These are phyloP conservation scores for Urechis unicinctus DNA, from an alignment of 2,888 invertebrate species.

Conservation along the genomic window DNA sequence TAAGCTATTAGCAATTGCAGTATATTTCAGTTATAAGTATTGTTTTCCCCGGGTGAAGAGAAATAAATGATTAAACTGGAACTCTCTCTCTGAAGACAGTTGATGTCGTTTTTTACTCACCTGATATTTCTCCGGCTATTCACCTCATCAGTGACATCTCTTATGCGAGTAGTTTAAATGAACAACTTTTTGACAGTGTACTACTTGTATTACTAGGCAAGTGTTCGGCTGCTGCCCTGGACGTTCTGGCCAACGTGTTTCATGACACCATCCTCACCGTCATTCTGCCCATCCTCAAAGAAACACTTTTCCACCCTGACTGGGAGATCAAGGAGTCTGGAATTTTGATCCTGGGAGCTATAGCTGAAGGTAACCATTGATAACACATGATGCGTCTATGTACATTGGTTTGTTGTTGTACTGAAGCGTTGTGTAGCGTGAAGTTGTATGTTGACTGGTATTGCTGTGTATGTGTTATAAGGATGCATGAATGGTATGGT, in stretches of 20 bases:
- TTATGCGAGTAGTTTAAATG: too few relatives aligned
- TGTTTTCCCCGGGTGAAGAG: too few relatives aligned
- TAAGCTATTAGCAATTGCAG: too few relatives aligned
- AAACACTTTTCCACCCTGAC: slow-evolving; percentile 87
- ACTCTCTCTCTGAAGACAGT: too few relatives aligned
- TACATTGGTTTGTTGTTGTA: background rate
- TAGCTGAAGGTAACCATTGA: slow-evolving; percentile 57
- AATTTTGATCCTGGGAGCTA: slow-evolving; percentile 87
- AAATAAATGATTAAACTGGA: too few relatives aligned
- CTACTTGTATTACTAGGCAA: slow-evolving; percentile 66
- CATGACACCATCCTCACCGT: slow-evolving; percentile 88
- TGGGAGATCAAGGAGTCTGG: slow-evolving; percentile 97
- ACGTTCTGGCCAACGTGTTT: slow-evolving; percentile 95
- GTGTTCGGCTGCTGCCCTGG: slow-evolving; percentile 96
- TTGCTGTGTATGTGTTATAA: slow-evolving; percentile 13
- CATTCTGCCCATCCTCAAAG: slow-evolving; percentile 90
- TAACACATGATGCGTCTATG: background rate
- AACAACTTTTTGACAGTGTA: too few relatives aligned
- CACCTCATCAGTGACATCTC: too few relatives aligned
- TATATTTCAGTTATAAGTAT: too few relatives aligned
- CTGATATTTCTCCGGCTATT: background rate
- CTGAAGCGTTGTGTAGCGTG: background rate
- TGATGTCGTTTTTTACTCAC: too few relatives aligned
- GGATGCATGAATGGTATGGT: slow-evolving; percentile 95
- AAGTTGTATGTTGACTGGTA: background rate